Conservation (phyloP, 2,797 vertebrate genomes). For the Mycteria americana region DNA sequence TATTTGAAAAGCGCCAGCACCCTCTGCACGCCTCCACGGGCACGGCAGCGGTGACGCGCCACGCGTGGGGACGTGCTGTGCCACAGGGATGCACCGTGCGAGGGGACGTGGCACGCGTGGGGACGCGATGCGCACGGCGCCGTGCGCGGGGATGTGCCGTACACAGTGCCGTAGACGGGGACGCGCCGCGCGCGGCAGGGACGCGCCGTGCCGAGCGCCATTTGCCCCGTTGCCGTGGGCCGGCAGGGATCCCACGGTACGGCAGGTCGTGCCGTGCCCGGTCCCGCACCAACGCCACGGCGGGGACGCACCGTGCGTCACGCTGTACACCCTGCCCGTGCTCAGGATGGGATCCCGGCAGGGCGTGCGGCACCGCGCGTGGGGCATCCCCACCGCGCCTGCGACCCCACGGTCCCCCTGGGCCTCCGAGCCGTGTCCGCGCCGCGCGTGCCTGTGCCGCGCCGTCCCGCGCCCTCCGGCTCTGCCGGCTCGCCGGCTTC, state of each 20-base stretch:
- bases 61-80: accelerated
- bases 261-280: accelerated
- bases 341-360: neutral
- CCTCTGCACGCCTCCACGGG: neutral
- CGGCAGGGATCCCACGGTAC: accelerated
- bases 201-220: neutral
- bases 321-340: neutral
- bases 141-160: neutral
- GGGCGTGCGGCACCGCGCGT: accelerated
- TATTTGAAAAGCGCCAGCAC: neutral
- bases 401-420: accelerated
- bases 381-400: neutral
- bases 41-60: accelerated
- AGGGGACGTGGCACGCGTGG: neutral
- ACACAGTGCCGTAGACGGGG: accelerated
- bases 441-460: accelerated
- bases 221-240: neutral
- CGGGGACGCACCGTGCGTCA: accelerated
- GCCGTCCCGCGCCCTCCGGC: neutral
- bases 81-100: neutral
- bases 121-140: neutral
- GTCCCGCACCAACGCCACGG: neutral
- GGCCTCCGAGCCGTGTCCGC: accelerated
- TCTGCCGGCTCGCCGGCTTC: neutral
- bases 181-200: neutral